Base-by-base conservation (phyloP, 1,140 invertebrate genomes). In the Halesus radiatus region DNA sequence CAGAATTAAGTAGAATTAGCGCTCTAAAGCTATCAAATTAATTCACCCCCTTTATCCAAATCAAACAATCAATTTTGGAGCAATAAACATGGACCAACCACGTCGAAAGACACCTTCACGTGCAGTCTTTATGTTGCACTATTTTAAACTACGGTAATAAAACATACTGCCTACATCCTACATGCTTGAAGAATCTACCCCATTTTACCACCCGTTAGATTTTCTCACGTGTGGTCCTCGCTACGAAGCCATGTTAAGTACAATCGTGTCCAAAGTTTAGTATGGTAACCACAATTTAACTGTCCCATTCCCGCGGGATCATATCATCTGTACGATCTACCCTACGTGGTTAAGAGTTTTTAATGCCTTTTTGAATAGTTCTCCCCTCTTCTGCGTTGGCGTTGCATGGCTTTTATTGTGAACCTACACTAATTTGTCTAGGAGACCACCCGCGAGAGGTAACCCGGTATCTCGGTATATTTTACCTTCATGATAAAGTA, bases 161-260 rank as follows among this genome's bases (percentile, higher is more conserved):
- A 37, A 50, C 10, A 18, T 72, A 22, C n/a, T 16, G 32, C 45
- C 32, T 23, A 52, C 68, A 26, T 45, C 37, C 37, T 45, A 45
- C 68, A 29, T 52, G 45, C 18, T 72, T 72, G 18, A 72, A 60
- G 37, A 8, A 72, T 50, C 68, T 72, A 72, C 68, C 68, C 68
- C 68, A 45, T 72, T 50, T 18, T 72, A 72, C 68, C 68, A 72
- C 68, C 68, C 68, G 68, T 52, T 72, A 72, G 68, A 72, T 72
- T n/a, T 45, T 70, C 66, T 72, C 50, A 72, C 68, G 68, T 72
- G 68, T 72, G 68, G 68, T 72, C 68, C 68, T n/a, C 13, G n/a
- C 22, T 26, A 29, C n/a, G 16, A 32, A 32, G 29, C 62, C n/a
- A 15, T 26, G 62, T 66, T 66, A n/a, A 13, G 5, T 7, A 37